Conservation (phyloP, 2,113 vertebrate species). For the Semicossyphus pulcher region DNA sequence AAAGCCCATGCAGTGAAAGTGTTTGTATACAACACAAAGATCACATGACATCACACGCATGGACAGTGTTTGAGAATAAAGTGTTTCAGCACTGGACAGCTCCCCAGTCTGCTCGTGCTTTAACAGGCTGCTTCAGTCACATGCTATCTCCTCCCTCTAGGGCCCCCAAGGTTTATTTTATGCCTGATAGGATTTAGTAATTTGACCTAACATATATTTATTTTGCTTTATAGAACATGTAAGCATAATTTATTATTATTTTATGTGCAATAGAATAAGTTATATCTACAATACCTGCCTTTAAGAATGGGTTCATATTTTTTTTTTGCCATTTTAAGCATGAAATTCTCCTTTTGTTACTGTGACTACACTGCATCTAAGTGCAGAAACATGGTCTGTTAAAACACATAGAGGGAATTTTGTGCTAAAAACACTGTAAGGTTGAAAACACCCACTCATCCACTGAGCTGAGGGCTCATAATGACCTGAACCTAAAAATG, state of each 20-base stretch:
- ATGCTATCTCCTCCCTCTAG: not conserved
- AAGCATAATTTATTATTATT: too few species aligned
- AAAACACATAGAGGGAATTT: not conserved
- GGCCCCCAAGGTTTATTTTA: not conserved
- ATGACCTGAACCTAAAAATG: not conserved
- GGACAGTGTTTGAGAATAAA: not conserved
- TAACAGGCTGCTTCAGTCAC: not conserved
- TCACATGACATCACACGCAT: not conserved
- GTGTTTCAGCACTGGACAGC: slow-evolving; percentile 61
- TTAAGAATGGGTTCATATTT: not conserved
- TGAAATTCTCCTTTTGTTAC: not conserved
- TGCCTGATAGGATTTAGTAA: not conserved
- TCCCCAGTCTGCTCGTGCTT: not conserved
- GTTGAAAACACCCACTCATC: not conserved
- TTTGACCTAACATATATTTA: not conserved
- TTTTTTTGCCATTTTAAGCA: not conserved
- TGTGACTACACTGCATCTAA: not conserved
- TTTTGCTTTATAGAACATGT: too few species aligned
- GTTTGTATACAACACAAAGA: not conserved
- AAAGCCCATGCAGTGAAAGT: slow-evolving; percentile 21
- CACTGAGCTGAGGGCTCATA: not conserved
- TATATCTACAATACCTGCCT: too few species aligned
- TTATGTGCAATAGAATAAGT: too few species aligned
- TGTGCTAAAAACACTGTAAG: not conserved
- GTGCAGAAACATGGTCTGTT: not conserved